Base-by-base conservation (phyloP, 2,797 vertebrate species). In the Meda fulgida region DNA sequence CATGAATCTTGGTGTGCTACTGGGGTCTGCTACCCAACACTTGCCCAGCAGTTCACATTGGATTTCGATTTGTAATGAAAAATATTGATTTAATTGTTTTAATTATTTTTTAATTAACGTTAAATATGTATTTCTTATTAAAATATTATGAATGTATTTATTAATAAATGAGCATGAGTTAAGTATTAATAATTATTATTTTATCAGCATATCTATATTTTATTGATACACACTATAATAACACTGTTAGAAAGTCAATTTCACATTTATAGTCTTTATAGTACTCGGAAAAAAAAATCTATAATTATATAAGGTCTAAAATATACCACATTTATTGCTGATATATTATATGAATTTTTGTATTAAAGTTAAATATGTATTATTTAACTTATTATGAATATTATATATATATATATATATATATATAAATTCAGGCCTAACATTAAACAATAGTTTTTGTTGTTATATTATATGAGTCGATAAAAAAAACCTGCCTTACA, bases 21-120 rank as follows among this genome's bases (percentile, higher is more conserved):
- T 18, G n/a, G 48, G 16, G n/a, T 72, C n/a, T 46, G 43, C 13
- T 29, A 31, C 14, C 9, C 43, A 73, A 29, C n/a, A 3, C 23
- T 46, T 72, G 14, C 14, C 3, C n/a, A 72, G 16, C 2, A 72
- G 43, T 48, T 29, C 4, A 48, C 26, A 8, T 10, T 46, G 40
- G 4, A 14, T 70, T 69, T 23, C 0, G 10, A 11, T 38, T 67
- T 2, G 9, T 6, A 69, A 11, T 38, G 1, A 23, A 43, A 70
- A 26, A 26, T 3, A 0, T 4, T 3, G 3, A 53, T 19, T 7
- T 18, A 18, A 23, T 36, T 36, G 4, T 36, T 21, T 36, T 8
- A 0, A 7, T 29, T 0, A 1, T 7, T 70, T n/a, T n/a, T 4
- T n/a, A 7, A 40, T n/a, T 7, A 40, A 43, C 0, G 19, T 70